Base-by-base conservation (phyloP, 2,113 vertebrate species). In the Cranoglanis bouderius region DNA sequence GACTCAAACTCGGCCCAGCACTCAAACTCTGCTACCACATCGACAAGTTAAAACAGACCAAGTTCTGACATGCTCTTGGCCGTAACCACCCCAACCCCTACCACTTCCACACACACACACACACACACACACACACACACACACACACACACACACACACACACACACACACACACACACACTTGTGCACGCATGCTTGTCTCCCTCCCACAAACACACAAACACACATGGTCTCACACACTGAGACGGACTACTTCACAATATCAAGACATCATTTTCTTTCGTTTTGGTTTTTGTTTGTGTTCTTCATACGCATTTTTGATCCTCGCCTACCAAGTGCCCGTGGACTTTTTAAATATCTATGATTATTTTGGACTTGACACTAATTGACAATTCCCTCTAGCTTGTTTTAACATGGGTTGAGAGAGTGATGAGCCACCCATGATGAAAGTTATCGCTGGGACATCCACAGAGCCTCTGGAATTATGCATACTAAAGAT, bases 11-110 rank as follows among this genome's bases (percentile, higher is more conserved):
- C 90, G 98, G 98, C 77, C 98, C 98, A 0, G 97, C 98, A 0
- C 95, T 99, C 91, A 99, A 99, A 94, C 97, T 99, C 85, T 99
- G 98, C 91, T 97, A 98, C 95, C 98, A 99, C 93, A 99, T 99
- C 13, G 98, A 99, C 92, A 97, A 97, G 92, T 96, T 99, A 91
- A 98, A 97, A 95, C 97, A 98, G 94, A 93, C 94, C 92, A 97
- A 98, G 90, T 96, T 95, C 94, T 99, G 95, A 97, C 88, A 87
- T 24, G 49, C 35, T n/a, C 29, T 55, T 55, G 77, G 57, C 78
- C 55, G 77, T 67, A 13, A 35, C 46, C 43, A 43, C 19, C 40
- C 46, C 46, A 49, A 72, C 32, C 43, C 40, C 81, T 4, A 43
- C 8, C 57, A 46, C 85, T 4, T 5, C 14, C 35, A 78, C 55